Percentiles rank a stretch among this genome's conserved stretches.
phyloP scores from a whole-genome alignment of 2,113 vertebrate species.

The Prionailurus viverrinus region DNA sequence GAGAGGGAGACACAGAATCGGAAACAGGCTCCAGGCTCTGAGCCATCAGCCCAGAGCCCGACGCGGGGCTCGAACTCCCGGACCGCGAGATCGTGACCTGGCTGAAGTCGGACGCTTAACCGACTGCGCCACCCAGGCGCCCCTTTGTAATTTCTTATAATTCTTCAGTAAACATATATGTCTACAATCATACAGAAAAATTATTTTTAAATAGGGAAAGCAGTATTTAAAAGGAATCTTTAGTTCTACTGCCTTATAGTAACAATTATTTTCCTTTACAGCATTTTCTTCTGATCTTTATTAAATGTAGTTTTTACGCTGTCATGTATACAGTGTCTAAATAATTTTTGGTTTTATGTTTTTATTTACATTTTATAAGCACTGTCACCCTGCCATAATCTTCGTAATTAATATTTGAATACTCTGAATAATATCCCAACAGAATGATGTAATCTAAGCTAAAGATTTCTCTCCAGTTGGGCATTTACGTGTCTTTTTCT shows the following conservation, averaged over 20 bases:
- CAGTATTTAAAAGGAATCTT: background rate
- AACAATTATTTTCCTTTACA: background rate
- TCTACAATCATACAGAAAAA: background rate
- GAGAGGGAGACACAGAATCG: too few species aligned
- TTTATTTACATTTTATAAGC: background rate
- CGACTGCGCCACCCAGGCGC: too few species aligned
- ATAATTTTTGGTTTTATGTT: background rate
- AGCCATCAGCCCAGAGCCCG: too few species aligned
- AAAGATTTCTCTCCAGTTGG: background rate
- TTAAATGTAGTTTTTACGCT: background rate
- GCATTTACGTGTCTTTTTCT: background rate
- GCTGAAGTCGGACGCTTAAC: too few species aligned
- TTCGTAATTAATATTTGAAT: constrained; percentile 12
- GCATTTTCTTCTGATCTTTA: background rate
- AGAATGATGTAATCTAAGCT: background rate
- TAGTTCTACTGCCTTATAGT: background rate
- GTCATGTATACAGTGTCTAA: background rate
- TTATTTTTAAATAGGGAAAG: background rate
- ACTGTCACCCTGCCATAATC: background rate
- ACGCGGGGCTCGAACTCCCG: too few species aligned
- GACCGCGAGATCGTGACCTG: too few species aligned
- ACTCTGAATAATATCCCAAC: background rate
- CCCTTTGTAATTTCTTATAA: background rate
- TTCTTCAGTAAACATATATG: background rate
- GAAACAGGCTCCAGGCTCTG: too few species aligned